Evolutionary conservation across 2,797 vertebrate species (phyloP).

Genomic region (Takifugu rubripes): DNA sequence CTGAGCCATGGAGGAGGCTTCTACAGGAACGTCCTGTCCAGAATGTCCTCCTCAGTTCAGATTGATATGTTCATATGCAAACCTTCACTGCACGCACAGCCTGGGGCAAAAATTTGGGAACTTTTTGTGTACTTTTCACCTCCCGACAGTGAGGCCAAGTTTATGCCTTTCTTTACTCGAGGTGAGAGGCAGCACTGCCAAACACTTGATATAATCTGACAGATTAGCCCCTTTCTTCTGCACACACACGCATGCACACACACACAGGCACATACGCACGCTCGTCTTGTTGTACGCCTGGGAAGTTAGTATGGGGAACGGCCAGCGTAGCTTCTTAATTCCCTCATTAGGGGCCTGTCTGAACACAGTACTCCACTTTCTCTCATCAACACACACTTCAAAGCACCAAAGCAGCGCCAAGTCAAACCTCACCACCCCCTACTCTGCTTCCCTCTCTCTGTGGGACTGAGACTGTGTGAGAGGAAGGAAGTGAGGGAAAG

Average conservation of each 20-base stretch:
- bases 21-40: too few relatives aligned
- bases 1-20: too few relatives aligned
- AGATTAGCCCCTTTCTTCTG: constrained; percentile 79
- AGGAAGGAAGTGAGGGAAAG: constrained; percentile 36
- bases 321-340: constrained; percentile 86
- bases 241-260: constrained; percentile 28
- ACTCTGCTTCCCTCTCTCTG: constrained; percentile 41
- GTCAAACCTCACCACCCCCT: constrained; percentile 63
- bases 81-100: background rate
- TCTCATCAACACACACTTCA: constrained; percentile 90
- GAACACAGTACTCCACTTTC: constrained; percentile 82
- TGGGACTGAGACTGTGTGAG: constrained; percentile 57
- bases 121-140: background rate
- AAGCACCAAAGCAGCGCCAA: constrained; percentile 74
- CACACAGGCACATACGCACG: background rate
- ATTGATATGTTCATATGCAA: too few relatives aligned
- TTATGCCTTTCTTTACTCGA: constrained; percentile 57
- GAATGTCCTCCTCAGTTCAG: too few relatives aligned
- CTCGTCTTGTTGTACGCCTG: constrained; percentile 50
- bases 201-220: constrained; percentile 86
- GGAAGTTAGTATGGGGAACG: constrained; percentile 86
- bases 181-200: constrained; percentile 85
- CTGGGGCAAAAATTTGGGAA: background rate
- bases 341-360: constrained; percentile 93
- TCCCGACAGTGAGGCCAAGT: constrained; percentile 28